phyloP scores from a whole-genome alignment of 2,113 vertebrate genomes.

The Ciconia maguari region DNA sequence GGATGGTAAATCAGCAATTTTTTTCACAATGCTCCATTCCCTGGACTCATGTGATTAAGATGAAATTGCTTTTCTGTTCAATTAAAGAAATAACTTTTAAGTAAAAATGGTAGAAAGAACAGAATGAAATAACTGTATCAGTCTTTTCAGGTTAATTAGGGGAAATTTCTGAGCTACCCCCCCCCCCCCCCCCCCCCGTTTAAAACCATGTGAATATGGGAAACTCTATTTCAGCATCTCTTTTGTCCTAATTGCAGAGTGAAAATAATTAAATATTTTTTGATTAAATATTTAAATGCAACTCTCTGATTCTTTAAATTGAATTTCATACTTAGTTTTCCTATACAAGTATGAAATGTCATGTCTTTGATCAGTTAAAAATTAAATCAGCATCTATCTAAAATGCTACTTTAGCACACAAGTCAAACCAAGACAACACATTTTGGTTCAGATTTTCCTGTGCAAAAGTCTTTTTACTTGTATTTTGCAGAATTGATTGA shows the following conservation, averaged over 20 bases:
- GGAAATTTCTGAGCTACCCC: background rate
- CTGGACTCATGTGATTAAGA: background rate
- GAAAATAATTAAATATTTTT: slow-evolving; percentile 20
- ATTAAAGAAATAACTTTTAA: slow-evolving; percentile 20
- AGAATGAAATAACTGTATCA: background rate
- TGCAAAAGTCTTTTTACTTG: background rate
- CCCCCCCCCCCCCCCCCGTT: background rate
- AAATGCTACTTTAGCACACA: background rate
- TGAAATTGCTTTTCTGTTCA: slow-evolving; percentile 17
- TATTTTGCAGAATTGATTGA: background rate
- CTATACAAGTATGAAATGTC: background rate
- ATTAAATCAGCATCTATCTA: background rate
- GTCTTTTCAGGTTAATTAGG: background rate
- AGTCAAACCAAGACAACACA: background rate
- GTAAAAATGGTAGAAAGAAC: background rate
- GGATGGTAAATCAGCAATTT: background rate
- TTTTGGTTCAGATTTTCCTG: background rate
- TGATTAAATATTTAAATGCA: slow-evolving; percentile 9
- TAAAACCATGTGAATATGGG: background rate
- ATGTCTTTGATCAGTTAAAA: background rate
- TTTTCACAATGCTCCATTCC: background rate
- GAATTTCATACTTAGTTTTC: background rate
- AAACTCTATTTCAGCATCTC: background rate
- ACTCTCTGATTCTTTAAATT: background rate
- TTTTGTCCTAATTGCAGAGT: background rate